A percentile compares a stretch with the other conserved stretches of the same genome.
Evolutionary conservation across 2,888 invertebrate genomes (phyloP).

Genomic region (Theretra japonica): DNA sequence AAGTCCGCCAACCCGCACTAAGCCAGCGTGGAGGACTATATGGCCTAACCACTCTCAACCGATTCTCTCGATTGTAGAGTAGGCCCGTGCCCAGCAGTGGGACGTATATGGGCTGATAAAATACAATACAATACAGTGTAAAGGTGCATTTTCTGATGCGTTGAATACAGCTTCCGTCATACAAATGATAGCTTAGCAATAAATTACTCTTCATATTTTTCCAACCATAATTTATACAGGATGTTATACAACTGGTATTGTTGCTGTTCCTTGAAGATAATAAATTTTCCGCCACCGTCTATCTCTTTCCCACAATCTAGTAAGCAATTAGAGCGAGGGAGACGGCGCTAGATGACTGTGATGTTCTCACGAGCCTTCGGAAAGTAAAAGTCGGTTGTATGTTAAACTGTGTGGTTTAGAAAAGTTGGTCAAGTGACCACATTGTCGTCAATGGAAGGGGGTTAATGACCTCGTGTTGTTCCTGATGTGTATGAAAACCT

Average conservation of each 20-base stretch:
- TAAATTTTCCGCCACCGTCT: slow-evolving; percentile 45
- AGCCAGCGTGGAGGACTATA: too few species aligned
- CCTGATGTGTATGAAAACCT: not conserved
- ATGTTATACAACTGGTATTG: slow-evolving; percentile 45
- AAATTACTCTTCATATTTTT: slow-evolving; percentile 5
- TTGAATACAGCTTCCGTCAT: not conserved
- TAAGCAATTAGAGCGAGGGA: slow-evolving; percentile 45
- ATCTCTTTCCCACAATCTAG: slow-evolving; percentile 50
- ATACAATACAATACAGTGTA: too few species aligned
- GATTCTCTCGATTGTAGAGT: too few species aligned
- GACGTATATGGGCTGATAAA: too few species aligned
- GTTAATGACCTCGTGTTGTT: slow-evolving; percentile 2
- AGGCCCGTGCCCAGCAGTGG: too few species aligned
- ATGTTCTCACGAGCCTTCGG: slow-evolving; percentile 32
- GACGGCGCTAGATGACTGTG: slow-evolving; percentile 34
- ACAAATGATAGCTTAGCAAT: not conserved
- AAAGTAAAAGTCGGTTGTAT: slow-evolving; percentile 42
- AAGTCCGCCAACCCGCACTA: too few species aligned
- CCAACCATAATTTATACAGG: slow-evolving; percentile 27
- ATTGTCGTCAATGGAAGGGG: slow-evolving; percentile 17
- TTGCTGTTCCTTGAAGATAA: slow-evolving; percentile 39
- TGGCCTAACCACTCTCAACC: too few species aligned
- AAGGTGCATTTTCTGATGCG: too few species aligned
- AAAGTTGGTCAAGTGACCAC: slow-evolving; percentile 26
- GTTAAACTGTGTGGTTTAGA: slow-evolving; percentile 20